Conservation (phyloP, 2,888 invertebrate genomes). For the Uropetala carovei region DNA sequence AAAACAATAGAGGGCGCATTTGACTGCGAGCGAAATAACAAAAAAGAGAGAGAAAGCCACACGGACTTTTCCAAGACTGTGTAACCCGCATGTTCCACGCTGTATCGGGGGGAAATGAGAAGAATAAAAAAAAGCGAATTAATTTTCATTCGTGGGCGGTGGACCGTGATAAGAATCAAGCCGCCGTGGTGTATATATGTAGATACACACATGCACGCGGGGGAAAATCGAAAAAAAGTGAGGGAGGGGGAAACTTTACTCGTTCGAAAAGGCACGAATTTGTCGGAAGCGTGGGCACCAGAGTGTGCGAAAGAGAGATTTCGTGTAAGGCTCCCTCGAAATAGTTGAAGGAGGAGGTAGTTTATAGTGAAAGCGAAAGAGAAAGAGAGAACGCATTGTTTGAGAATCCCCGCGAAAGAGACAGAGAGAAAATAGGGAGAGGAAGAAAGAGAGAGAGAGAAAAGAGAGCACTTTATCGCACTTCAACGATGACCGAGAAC, state of each 20-base stretch:
- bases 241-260: not conserved
- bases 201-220: constrained; percentile 23
- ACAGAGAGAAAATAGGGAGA: not conserved
- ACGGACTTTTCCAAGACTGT: not conserved
- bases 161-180: not conserved
- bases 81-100: not conserved
- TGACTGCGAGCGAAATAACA: not conserved
- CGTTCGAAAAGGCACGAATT: not conserved
- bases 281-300: not conserved
- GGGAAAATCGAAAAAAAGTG: not conserved
- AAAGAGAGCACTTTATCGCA: not conserved
- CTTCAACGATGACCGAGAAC: not conserved
- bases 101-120: not conserved
- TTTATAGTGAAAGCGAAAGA: not conserved
- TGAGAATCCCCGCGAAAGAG: not conserved
- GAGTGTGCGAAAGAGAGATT: constrained; percentile 1
- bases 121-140: not conserved
- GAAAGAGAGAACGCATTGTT: not conserved
- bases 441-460: not conserved
- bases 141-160: constrained; percentile 13
- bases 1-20: not conserved
- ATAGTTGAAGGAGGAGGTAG: constrained; percentile 7
- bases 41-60: not conserved
- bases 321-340: not conserved
- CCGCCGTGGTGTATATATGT: not conserved